Base-by-base conservation (phyloP, 1,140 invertebrate genomes). In the Trachelipus rathkii region DNA sequence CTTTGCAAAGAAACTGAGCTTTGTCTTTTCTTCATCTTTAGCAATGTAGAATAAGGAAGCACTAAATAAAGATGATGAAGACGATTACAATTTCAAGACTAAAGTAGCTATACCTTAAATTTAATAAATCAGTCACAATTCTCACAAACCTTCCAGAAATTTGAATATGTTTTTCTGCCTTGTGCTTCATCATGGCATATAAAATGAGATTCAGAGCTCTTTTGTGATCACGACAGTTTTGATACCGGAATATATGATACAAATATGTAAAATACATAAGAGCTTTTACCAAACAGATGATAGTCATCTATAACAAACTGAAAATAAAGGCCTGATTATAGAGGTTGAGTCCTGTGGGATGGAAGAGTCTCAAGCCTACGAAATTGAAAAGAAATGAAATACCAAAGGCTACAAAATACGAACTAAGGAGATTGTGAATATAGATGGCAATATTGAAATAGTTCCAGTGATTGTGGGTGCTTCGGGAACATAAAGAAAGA, bases 1-100 rank as follows among this genome's bases (percentile, higher is more conserved):
- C 83, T 93, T 94, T 67, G 94, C 87, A 82, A 89, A 83, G 60
- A 89, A 66, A 87, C 88, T 78, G 86, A 85, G 90, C 86, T 80
- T 87, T 84, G 83, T 87, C 80, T 90, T 91, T 83, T 93, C 91
- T 81, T 91, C 91, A 21, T 91, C 91, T 86, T 95, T 96, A 0
- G 95, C 92, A 81, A 97, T 95, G 83, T 96, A 96, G 86, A 96
- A 96, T 66, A 96, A 84, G n/a, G 93, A 94, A 4, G 95, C 95
- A 87, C 94, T 96, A 85, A n/a, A 33, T 23, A 53, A 21, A 43
- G 86, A 88, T 21, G 13, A 71, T 3, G 4, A 23, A 71, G 8
- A 19, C 11, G 21, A 46, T n/a, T 67, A 2, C n/a, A 45, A 21
- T 69, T 53, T 3, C 44, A 46, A 5, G 21, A 50, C 74, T 71